phyloP scores from a whole-genome alignment of 2,113 vertebrate species.

The Scytalopus superciliaris region DNA sequence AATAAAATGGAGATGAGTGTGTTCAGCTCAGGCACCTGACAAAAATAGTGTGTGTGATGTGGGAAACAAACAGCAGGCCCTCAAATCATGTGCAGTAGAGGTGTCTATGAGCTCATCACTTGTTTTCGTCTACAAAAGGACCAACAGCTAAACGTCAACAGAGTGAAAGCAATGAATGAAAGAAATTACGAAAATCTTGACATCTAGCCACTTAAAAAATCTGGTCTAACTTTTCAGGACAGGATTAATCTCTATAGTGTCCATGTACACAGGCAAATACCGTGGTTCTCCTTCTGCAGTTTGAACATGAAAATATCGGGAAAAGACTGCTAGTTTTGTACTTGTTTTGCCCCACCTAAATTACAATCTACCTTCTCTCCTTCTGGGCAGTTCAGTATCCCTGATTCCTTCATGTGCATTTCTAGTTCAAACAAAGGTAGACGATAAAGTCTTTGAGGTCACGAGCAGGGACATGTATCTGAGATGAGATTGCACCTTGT shows the following conservation, averaged over 20 bases:
- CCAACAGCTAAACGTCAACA: background rate
- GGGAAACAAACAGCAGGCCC: background rate
- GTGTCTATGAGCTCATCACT: background rate
- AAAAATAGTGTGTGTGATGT: background rate
- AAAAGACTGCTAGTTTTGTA: background rate
- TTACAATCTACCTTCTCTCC: background rate
- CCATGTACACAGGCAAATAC: background rate
- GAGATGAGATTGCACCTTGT: background rate
- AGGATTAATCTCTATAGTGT: background rate
- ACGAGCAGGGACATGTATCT: background rate
- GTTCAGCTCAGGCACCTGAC: constrained; percentile 28
- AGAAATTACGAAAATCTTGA: no score
- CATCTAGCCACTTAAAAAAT: background rate
- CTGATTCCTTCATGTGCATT: background rate
- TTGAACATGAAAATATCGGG: background rate
- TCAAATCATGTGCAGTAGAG: background rate
- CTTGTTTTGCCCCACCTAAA: background rate
- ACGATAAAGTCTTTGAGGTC: background rate
- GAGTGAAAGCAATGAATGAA: background rate
- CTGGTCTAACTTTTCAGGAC: background rate
- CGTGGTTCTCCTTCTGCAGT: background rate
- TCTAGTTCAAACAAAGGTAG: background rate
- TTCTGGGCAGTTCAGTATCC: background rate
- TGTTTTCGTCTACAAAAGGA: background rate
- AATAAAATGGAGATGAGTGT: constrained; percentile 28